phyloP scores from a whole-genome alignment of 2,888 invertebrate genomes.

The Byasa hedistus region DNA sequence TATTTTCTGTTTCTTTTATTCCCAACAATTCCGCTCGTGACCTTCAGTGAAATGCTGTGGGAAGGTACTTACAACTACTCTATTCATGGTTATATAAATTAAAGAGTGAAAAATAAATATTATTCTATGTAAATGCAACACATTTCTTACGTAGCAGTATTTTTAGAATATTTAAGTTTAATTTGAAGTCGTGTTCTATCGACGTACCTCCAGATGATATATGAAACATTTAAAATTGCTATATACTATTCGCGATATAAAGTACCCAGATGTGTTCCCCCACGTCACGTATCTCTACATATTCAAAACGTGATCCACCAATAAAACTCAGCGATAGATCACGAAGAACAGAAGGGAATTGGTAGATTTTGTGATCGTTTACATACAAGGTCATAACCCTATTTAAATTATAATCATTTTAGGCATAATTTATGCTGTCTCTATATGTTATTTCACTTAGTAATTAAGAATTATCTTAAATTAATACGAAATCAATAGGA shows the following conservation, averaged over 20 bases:
- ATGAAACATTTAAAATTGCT: not conserved
- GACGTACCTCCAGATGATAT: not conserved
- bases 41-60: constrained; percentile 9
- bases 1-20: constrained; percentile 16
- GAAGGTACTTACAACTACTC: constrained; percentile 1
- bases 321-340: not conserved
- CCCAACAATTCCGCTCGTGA: constrained; percentile 13
- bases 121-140: not conserved
- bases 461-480: too few species aligned
- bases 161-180: too few species aligned
- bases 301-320: not conserved
- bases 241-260: not conserved
- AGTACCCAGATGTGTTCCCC: not conserved
- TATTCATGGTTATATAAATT: constrained; percentile 3
- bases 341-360: not conserved
- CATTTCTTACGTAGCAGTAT: too few species aligned
- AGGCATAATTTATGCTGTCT: too few species aligned
- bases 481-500: too few species aligned
- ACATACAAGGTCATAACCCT: not conserved
- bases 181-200: not conserved
- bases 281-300: not conserved
- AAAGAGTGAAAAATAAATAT: constrained; percentile 7
- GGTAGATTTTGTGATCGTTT: not conserved
- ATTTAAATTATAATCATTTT: too few species aligned
- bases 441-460: too few species aligned